Evolutionary conservation across 1,140 invertebrate genomes (phyloP), one percentile per base, ranked within the genome.

Genomic region (Conus betulinus): DNA sequence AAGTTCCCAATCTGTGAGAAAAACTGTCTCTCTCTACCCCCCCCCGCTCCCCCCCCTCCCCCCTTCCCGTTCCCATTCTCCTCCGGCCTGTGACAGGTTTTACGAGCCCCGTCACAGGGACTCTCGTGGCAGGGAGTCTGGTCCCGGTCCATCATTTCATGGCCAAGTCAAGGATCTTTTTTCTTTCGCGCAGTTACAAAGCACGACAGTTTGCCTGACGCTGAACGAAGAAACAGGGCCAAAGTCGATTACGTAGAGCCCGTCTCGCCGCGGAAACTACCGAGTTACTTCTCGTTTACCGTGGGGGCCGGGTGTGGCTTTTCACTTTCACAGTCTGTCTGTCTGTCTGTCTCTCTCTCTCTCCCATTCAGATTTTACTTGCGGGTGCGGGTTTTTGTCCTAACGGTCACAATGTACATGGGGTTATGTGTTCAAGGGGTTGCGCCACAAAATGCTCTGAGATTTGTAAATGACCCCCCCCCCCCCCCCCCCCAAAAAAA

Each of bases 141-240:
- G 51, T 79, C 6, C 39, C 15, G 15, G 25, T 1, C 53, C 51
- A 53, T 55, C 23, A 87, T 79, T 52, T 39, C 71, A 74, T 25
- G 5, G 51, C 7, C 5, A 52, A 74, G 20, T 85, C 51, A 85
- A 85, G 84, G 84, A 53, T 85, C 51, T 85, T 76, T 85, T 87
- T 87, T 55, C 71, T 87, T 27, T 5, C 51, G 51, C 74, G 74
- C 13, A 78, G 74, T 78, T 55, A 78, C 85, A 55, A 25, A 51
- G 74, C 85, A 25, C 52, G 8, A 71, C 71, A 57, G 57, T 87
- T 74, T 78, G 85, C 63, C 85, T 39, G 71, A 57, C 74, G 27
- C 85, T 87, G 85, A 87, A 25, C 71, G 85, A 87, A 78, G 85
- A 87, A 87, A 78, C 85, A 87, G 85, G 7, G 23, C 82, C 7